Percentiles rank a stretch among this genome's conserved stretches.
Evolutionary conservation across 37 sponge, comb jelly and placozoan species (phyloP).

Genomic region (Hexactinellida sp.): DNA sequence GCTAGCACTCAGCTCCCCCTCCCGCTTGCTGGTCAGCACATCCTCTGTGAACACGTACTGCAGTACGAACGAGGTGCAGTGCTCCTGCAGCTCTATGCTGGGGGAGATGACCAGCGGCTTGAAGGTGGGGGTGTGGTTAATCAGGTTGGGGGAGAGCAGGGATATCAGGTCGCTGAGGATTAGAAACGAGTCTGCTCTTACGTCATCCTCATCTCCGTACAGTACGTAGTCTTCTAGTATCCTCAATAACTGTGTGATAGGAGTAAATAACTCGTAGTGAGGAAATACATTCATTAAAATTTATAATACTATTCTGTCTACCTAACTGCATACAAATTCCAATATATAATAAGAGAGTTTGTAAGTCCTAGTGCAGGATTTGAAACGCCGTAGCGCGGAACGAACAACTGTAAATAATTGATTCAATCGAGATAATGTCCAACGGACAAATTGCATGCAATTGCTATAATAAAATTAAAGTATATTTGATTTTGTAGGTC

Average conservation of each 20-base stretch:
- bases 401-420: no score
- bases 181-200: not conserved
- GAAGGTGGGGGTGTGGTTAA: constrained; percentile 1
- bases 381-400: no score
- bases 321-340: no score
- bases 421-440: no score
- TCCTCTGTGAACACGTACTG: not conserved
- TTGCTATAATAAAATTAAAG: no score
- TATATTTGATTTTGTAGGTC: no score
- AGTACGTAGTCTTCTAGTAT: not conserved
- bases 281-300: no score
- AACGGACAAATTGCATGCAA: no score
- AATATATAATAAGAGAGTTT: no score
- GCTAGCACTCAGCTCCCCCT: not conserved
- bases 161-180: not conserved
- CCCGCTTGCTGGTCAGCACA: not conserved
- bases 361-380: no score
- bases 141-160: not conserved
- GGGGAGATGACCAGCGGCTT: not conserved
- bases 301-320: no score
- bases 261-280: no score
- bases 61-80: not conserved
- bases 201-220: not conserved
- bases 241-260: not conserved
- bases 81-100: not conserved